Base-by-base conservation (phyloP, 2,888 invertebrate species). In the Clostera curtula region DNA sequence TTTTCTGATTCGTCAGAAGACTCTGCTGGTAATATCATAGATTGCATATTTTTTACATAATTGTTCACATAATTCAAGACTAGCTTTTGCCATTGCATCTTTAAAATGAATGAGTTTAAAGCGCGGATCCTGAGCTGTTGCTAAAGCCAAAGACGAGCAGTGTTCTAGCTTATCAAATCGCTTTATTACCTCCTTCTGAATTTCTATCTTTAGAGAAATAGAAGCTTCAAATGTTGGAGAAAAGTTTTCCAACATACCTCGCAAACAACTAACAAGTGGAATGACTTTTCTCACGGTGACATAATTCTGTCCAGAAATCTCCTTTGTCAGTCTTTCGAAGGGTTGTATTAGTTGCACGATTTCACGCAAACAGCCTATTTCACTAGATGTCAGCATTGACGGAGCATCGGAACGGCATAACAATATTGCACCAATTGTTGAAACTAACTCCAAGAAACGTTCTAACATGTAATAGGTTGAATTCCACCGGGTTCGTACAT, bases 371-470 rank as follows among this genome's bases (percentile, higher is more conserved):
- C 25, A 24, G 10, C 12, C 24, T 11, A 29, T 7, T 29, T 29
- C 19, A 29, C 19, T 29, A 13, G 12, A 11, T 16, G 24, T 11
- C n/a, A 34, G 4, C 34, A 29, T 34, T 23, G 25, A 20, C n/a
- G 23, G 22, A 19, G 25, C 25, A 13, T 20, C 29, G 10, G 22
- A 21, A 3, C 20, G 26, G 4, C 15, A 17, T 19, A 32, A 25
- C 12, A 27, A 13, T 24, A 27, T 24, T 25, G 25, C 29, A 14
- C 23, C 27, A 19, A 19, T 22, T 22, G 17, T 30, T 9, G 25
- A 17, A 12, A 34, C 33, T 16, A 35, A 27, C 6, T 31, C 30
- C 12, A 31, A 25, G 21, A 35, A 35, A n/a, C 35, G 15, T 35
- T 31, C 19, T 7, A 35, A 21, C 34, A 34, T 34, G 25, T 30